Base-by-base conservation (phyloP, 2,888 invertebrate species). In the Tachina lurida region DNA sequence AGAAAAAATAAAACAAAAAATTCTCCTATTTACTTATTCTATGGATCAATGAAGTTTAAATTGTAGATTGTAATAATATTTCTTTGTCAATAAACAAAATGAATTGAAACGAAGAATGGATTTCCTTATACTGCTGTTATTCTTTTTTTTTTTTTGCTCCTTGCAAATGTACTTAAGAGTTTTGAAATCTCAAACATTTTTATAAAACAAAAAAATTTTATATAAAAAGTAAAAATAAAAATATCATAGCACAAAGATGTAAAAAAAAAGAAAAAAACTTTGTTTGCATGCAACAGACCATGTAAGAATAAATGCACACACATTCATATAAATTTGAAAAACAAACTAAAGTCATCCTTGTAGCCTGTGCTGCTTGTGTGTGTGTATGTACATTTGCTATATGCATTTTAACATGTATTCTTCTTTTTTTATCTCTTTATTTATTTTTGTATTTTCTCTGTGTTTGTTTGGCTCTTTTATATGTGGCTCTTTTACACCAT, bases 61-160 rank as follows among this genome's bases (percentile, higher is more conserved):
- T 81, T 39, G 43, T 19, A 71, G 43, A 83, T 76, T 86, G 73
- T 63, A 79, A 79, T 79, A 79, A 86, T 80, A 83, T 86, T 86
- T 86, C 79, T 80, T 83, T 86, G 82, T 76, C 78, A 75, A 86
- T 79, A 82, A 71, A 71, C 60, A 79, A 75, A 86, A 17, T 47
- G 52, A 74, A 71, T 63, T 65, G 47, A 22, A 75, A 63, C n/a
- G 47, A 41, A 58, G n/a, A 76, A 58, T 68, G 41, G 7, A 74
- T 73, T 52, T 15, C 13, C 7, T 49, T 10, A 12, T 52, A 5
- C 10, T 13, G n/a, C 13, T 17, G n/a, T 41, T 5, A 31, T 31
- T 7, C 7, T 5, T 31, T 7, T 31, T 7, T 31, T 7, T 31
- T 7, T 31, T 31, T 63, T 54, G 31, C 39, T 10, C 9, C 15